These are phyloP conservation scores for Drosophila bunnanda DNA, from an alignment of 2,888 invertebrate species.

Conservation along the genomic window DNA sequence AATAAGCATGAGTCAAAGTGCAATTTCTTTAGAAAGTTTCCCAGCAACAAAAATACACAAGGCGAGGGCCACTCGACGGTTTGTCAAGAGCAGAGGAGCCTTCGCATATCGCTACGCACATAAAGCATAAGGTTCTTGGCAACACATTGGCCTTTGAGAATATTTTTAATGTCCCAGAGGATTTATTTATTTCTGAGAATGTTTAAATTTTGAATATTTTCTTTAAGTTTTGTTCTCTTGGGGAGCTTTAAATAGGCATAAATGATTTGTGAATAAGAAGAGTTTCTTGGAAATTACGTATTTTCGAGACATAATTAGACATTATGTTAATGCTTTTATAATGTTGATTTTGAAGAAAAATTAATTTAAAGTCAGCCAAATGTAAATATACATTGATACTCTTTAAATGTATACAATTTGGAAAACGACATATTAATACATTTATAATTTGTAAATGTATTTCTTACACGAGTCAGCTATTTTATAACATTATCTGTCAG, in stretches of 20 bases:
- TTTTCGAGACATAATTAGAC: too few species aligned
- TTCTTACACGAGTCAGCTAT: too few species aligned
- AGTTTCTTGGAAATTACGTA: too few species aligned
- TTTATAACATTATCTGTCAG: too few species aligned
- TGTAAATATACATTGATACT: too few species aligned
- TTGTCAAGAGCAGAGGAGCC: neutral
- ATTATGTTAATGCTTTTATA: too few species aligned
- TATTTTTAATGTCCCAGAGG: neutral
- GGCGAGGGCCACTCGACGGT: slow-evolving; percentile 45
- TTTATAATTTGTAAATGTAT: too few species aligned
- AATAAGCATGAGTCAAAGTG: slow-evolving; percentile 74
- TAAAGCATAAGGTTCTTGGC: neutral
- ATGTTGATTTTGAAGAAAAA: too few species aligned
- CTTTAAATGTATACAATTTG: too few species aligned
- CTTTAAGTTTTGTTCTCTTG: accelerated
- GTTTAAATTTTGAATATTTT: neutral
- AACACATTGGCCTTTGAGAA: neutral
- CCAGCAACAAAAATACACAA: slow-evolving; percentile 32
- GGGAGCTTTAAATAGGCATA: neutral
- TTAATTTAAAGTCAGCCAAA: too few species aligned
- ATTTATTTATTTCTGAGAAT: neutral
- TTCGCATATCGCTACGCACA: neutral
- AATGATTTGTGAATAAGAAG: too few species aligned
- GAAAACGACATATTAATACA: too few species aligned
- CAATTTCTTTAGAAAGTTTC: slow-evolving; percentile 68